Evolutionary conservation across 2,797 vertebrate genomes (phyloP).

Genomic region (Poeciliopsis paucimaculata): DNA sequence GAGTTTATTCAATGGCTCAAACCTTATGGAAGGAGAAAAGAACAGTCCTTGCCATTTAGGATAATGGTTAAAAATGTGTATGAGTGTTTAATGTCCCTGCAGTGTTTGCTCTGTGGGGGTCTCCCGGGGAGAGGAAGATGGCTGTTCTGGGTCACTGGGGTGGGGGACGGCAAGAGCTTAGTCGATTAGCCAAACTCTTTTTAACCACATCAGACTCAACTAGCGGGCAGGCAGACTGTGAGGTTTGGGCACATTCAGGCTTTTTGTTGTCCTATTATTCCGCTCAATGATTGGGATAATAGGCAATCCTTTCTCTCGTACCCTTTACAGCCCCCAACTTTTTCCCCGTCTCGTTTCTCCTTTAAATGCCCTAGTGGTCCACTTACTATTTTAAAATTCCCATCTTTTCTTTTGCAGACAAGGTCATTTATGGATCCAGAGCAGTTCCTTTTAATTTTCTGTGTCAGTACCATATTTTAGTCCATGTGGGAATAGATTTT

Average conservation of each 20-base stretch:
- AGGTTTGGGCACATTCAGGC: constrained; percentile 70
- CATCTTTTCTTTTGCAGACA: constrained; percentile 49
- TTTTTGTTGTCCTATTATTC: constrained; percentile 86
- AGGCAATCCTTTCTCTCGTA: constrained; percentile 73
- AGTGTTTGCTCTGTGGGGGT: constrained; percentile 78
- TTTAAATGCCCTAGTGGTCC: constrained; percentile 77
- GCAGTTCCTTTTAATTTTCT: constrained; percentile 24
- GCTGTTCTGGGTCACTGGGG: constrained; percentile 82
- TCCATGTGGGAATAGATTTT: not conserved
- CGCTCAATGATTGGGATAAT: constrained; percentile 85
- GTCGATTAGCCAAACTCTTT: constrained; percentile 81
- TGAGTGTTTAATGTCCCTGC: constrained; percentile 81
- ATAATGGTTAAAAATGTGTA: constrained; percentile 80
- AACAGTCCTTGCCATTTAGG: constrained; percentile 78
- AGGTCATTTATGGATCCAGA: constrained; percentile 59
- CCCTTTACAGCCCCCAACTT: constrained; percentile 61
- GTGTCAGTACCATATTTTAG: not conserved
- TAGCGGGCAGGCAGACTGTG: constrained; percentile 47
- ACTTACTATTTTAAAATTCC: constrained; percentile 63
- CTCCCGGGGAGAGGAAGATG: constrained; percentile 70
- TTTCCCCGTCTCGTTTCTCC: constrained; percentile 70
- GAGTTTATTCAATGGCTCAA: constrained; percentile 75
- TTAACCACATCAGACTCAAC: constrained; percentile 66
- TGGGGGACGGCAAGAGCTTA: constrained; percentile 71
- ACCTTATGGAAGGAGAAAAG: constrained; percentile 75